Evolutionary conservation across 53 echinoderm and acorn worm genomes (phyloP).

Genomic region (Mesocentrotus franciscanus): DNA sequence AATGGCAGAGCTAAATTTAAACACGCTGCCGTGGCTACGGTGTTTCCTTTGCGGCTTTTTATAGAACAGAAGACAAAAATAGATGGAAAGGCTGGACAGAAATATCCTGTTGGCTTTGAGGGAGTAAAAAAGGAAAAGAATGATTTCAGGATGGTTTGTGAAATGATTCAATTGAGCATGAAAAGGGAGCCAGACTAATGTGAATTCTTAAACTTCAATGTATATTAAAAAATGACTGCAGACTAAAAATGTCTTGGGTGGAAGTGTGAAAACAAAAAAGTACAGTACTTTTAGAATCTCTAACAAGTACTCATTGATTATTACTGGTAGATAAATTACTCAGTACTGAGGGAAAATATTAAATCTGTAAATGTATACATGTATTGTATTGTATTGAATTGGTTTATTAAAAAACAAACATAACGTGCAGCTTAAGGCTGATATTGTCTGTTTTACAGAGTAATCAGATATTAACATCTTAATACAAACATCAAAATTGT

Average conservation of each 20-base stretch:
- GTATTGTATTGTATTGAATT: too few species aligned
- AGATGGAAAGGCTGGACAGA: constrained; percentile 39
- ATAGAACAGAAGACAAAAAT: constrained; percentile 57
- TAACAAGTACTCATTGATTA: neutral
- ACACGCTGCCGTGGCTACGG: constrained; percentile 66
- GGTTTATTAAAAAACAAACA: too few species aligned
- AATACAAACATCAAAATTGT: too few species aligned
- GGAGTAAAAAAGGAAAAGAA: constrained; percentile 27
- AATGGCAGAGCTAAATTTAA: constrained; percentile 71
- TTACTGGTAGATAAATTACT: neutral
- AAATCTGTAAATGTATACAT: too few species aligned
- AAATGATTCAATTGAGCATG: constrained; percentile 65
- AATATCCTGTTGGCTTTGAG: constrained; percentile 60
- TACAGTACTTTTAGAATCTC: constrained; percentile 2
- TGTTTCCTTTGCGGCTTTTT: constrained; percentile 65
- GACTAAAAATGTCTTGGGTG: constrained; percentile 9
- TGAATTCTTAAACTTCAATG: neutral
- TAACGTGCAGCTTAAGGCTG: too few species aligned
- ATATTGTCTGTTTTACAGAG: too few species aligned
- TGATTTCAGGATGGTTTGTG: constrained; percentile 2
- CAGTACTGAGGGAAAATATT: neutral
- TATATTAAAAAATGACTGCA: neutral
- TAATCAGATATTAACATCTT: too few species aligned
- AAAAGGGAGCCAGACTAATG: constrained; percentile 13
- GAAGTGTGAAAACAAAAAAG: neutral